Conservation (phyloP, 2,888 invertebrate genomes). For the Ormyrus thymus region DNA sequence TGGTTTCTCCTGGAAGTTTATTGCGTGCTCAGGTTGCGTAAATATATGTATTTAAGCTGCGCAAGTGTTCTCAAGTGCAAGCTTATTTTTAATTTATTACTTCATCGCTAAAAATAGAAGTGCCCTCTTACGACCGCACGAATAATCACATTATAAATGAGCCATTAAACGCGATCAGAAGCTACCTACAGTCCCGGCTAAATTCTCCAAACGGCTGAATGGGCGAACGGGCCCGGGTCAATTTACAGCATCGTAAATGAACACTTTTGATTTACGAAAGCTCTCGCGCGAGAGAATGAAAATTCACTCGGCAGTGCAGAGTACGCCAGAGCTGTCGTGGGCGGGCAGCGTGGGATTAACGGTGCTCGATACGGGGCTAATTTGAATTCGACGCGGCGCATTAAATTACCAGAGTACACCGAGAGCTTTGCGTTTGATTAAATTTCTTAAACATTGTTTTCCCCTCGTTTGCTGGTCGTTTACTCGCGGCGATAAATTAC, state of each 20-base stretch:
- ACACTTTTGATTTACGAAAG: not conserved
- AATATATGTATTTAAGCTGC: no score
- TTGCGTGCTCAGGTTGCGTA: no score
- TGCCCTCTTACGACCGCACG: no score
- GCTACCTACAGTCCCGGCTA: no score
- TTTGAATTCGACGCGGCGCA: constrained; percentile 34
- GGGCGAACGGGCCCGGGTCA: not conserved
- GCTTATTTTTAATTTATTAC: no score
- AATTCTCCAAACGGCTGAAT: no score
- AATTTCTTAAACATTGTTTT: constrained; percentile 7
- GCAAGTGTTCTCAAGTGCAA: no score
- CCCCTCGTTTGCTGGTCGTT: not conserved
- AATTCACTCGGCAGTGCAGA: not conserved
- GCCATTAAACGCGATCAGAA: no score
- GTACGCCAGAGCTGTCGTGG: constrained; percentile 6
- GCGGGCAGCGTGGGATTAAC: constrained; percentile 26
- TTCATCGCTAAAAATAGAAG: no score
- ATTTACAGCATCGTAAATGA: constrained; percentile 12
- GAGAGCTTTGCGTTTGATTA: constrained; percentile 25
- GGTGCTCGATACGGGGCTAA: constrained; percentile 25
- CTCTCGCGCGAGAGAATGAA: not conserved
- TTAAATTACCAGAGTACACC: constrained; percentile 5
- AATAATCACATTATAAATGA: no score
- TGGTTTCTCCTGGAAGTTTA: no score
- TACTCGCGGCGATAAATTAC: not conserved